Base-by-base conservation (phyloP, 1,140 invertebrate species). In the Achroia grisella region DNA sequence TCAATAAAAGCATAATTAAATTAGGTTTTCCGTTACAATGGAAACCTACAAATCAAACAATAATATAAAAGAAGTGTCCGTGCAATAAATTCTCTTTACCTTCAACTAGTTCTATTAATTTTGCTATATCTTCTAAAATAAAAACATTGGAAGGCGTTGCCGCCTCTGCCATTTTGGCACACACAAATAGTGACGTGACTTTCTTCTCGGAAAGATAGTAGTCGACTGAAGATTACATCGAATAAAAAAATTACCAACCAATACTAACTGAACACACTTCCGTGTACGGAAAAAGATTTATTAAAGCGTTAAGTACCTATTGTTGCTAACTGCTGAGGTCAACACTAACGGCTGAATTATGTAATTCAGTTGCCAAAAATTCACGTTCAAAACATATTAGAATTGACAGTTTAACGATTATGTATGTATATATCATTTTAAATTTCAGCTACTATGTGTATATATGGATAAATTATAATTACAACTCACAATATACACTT, bases 81-180 rank as follows among this genome's bases (percentile, higher is more conserved):
- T 17, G 9, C 35, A 37, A 37, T n/a, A 17, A 23, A 23, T 23
- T 23, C 17, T 23, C n/a, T 4, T 37, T 37, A 37, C 35, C 35
- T 37, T 37, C 35, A 13, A 37, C 17, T 2, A 37, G 14, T 37
- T 37, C 35, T 10, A 37, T 37, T 15, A 37, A 37, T 37, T 37
- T 37, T 10, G 35, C 35, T 17, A 37, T 37, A 17, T 37, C 35
- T 37, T 37, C 35, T 37, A 37, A 37, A 37, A 37, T 37, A 37
- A 37, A 17, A 15, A 10, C 15, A 10, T 37, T 37, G 0, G 35
- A 37, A n/a, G 13, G 13, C 15, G 35, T 15, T 15, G 35, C 10
- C 35, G 35, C 8, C 15, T 37, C 35, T 15, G 35, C 35, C 35
- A 37, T 37, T 37, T 37, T 37, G 35, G 35, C 35, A 17, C 35